phyloP scores from a whole-genome alignment of 2,888 invertebrate species.

The Leucozona laternaria region DNA sequence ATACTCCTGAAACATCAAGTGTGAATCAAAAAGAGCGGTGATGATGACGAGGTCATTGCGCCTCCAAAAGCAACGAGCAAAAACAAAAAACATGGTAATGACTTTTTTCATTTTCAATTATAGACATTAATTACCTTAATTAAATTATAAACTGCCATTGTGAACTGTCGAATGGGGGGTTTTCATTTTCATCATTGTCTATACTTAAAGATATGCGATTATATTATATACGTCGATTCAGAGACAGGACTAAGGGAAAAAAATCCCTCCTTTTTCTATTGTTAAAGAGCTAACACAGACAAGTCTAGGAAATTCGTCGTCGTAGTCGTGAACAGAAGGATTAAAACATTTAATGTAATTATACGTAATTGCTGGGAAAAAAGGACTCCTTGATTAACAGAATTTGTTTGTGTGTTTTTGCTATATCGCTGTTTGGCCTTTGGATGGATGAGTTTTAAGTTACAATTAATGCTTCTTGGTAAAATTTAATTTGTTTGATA shows the following conservation, averaged over 20 bases:
- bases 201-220: neutral
- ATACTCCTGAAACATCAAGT: neutral
- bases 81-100: slow-evolving; percentile 30
- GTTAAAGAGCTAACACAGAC: slow-evolving; percentile 46
- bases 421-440: neutral
- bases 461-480: neutral
- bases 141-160: slow-evolving; percentile 63
- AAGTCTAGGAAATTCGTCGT: slow-evolving; percentile 44
- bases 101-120: slow-evolving; percentile 71
- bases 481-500: neutral
- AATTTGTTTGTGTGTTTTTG: neutral
- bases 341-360: slow-evolving; percentile 62
- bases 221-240: neutral
- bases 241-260: slow-evolving; percentile 31
- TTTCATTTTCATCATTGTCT: slow-evolving; percentile 2
- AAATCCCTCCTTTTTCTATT: neutral
- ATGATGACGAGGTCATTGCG: slow-evolving; percentile 28
- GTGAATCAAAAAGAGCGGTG: slow-evolving; percentile 17
- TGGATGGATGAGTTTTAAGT: neutral
- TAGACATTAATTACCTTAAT: slow-evolving; percentile 68
- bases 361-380: slow-evolving; percentile 40
- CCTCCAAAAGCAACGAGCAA: neutral
- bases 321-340: slow-evolving; percentile 11
- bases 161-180: slow-evolving; percentile 17
- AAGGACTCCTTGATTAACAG: slow-evolving; percentile 30